A percentile compares a stretch with the other conserved stretches of the same genome.
phyloP scores from a whole-genome alignment of 2,113 vertebrate species.

The Pelodiscus sinensis region DNA sequence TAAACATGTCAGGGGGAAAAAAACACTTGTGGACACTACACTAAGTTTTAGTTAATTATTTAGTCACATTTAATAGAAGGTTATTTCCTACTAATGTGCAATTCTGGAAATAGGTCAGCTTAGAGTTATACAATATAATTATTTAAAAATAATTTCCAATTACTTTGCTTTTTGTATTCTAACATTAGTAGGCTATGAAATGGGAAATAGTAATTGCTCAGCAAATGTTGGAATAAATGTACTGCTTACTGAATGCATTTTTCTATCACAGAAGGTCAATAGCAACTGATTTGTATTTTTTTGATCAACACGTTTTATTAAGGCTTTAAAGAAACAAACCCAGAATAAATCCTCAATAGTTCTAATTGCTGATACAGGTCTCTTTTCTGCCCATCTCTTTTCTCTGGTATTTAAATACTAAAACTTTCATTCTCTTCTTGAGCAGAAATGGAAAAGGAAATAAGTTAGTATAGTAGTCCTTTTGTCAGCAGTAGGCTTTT shows the following conservation, averaged over 20 bases:
- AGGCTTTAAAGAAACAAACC: slow-evolving; percentile 48
- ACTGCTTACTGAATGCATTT: not conserved
- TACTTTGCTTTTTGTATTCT: not conserved
- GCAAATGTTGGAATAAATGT: not conserved
- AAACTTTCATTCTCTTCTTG: slow-evolving; percentile 55
- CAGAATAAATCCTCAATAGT: slow-evolving; percentile 71
- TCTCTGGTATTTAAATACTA: slow-evolving; percentile 72
- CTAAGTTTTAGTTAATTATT: not conserved
- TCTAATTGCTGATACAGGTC: slow-evolving; percentile 66
- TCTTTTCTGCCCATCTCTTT: slow-evolving; percentile 6
- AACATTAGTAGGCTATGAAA: not conserved
- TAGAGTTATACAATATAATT: not conserved
- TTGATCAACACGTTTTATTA: slow-evolving; percentile 52
- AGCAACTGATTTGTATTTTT: not conserved
- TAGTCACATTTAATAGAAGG: not conserved
- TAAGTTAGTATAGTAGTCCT: slow-evolving; percentile 7
- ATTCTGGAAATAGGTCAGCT: not conserved
- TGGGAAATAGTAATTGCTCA: not conserved
- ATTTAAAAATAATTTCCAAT: not conserved
- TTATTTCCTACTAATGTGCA: not conserved
- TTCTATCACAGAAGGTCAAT: not conserved
- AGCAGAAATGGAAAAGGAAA: slow-evolving; percentile 35
- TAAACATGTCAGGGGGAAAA: not conserved
- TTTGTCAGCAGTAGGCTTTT: not conserved
- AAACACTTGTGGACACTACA: not conserved